Base-by-base conservation (phyloP, 2,113 vertebrate species). In the Anhinga anhinga region DNA sequence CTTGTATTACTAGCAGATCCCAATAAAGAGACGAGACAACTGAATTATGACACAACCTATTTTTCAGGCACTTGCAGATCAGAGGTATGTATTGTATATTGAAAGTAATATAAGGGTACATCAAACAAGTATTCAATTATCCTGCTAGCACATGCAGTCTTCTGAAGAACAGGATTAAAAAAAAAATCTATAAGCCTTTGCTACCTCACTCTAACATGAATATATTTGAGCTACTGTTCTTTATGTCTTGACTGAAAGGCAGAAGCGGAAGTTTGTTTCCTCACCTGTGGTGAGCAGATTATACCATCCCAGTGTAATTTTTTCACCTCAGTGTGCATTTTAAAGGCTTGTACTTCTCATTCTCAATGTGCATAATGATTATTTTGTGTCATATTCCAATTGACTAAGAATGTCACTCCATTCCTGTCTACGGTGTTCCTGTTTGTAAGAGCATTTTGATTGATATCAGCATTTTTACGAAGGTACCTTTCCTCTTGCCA, bases 61-160 rank as follows among this genome's bases (percentile, higher is more conserved):
- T 88, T 94, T 88, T 96, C 5, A 23, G 88, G 78, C 70, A 82
- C 61, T 87, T 91, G 62, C 62, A 80, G 87, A 86, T 91, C 63
- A 66, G 81, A 65, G 56, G 70, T 95, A 49, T 78, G 42, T 83
- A 74, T 92, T 90, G 18, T 90, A 59, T 86, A 78, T 85, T 94
- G 94, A 71, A 95, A 81, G 76, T 83, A 96, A 90, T 96, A 83
- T 62, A 86, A 88, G 78, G 67, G 76, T 63, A 88, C 58, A 81
- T 94, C 82, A 94, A 88, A 62, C 73, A 82, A 80, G 53, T 92
- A 77, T 94, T 90, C 86, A 95, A 94, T 96, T 96, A 90, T 77
- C 25, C 66, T 88, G 34, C 84, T 85, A 88, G 71, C 59, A 62
- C 79, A 69, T 80, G 85, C 82, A 82, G 47, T 90, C 67, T 77